A percentile compares a stretch with the other conserved stretches of the same genome.
Evolutionary conservation across 2,888 invertebrate genomes (phyloP).

Genomic region (Leistus spinibarbis): DNA sequence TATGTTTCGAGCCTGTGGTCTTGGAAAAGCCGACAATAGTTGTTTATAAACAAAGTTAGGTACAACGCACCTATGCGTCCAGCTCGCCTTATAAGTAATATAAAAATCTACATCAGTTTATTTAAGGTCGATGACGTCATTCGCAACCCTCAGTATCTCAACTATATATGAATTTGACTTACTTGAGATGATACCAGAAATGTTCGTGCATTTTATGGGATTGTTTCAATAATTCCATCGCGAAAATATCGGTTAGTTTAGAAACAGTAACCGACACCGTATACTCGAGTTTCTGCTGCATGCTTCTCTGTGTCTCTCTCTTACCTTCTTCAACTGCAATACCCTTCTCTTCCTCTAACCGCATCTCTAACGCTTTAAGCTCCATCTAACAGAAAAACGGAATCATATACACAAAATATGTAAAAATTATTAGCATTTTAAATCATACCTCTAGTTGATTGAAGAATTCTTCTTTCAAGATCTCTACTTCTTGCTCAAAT

Average conservation of each 20-base stretch:
- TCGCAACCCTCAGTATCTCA: too few relatives aligned
- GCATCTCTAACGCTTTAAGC: constrained; percentile 39
- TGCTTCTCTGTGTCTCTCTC: constrained; percentile 24
- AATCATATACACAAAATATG: neutral
- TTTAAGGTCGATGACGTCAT: too few relatives aligned
- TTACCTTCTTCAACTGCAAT: constrained; percentile 22
- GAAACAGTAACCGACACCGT: constrained; percentile 48
- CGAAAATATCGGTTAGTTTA: constrained; percentile 48
- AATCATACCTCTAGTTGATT: neutral
- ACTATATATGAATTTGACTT: constrained; percentile 11
- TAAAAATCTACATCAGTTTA: too few relatives aligned
- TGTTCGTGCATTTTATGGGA: constrained; percentile 46
- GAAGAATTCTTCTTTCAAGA: neutral
- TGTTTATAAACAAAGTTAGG: too few relatives aligned
- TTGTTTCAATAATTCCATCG: constrained; percentile 48
- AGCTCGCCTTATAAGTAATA: too few relatives aligned
- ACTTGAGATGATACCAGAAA: constrained; percentile 49
- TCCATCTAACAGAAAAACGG: constrained; percentile 33
- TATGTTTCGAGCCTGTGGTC: too few relatives aligned
- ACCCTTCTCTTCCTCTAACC: constrained; percentile 40
- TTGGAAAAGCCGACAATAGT: too few relatives aligned
- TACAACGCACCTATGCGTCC: too few relatives aligned
- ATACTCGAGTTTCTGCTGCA: constrained; percentile 44
- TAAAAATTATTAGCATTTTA: neutral
- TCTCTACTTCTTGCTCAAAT: constrained; percentile 10